Evolutionary conservation across 2,888 invertebrate genomes (phyloP).

Genomic region (Meliscaeva auricollis): DNA sequence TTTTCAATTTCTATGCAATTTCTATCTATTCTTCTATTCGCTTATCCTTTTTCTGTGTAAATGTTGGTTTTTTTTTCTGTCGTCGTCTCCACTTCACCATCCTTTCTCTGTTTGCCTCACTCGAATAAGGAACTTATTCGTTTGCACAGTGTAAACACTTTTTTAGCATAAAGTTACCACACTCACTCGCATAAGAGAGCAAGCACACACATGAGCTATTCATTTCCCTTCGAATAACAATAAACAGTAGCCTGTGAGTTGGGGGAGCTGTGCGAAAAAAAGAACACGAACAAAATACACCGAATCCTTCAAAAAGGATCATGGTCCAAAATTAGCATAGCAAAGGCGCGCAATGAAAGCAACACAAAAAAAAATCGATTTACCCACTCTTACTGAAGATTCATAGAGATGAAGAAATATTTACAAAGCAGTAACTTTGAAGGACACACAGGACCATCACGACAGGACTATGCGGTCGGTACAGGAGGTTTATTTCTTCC

Average conservation of each 20-base stretch:
- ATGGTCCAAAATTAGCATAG: slow-evolving; percentile 74
- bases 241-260: slow-evolving; percentile 41
- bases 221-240: slow-evolving; percentile 61
- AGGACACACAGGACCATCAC: slow-evolving; percentile 27
- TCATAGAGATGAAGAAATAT: slow-evolving; percentile 48
- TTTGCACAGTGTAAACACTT: slow-evolving; percentile 73
- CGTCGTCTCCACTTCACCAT: background rate
- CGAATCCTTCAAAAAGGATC: slow-evolving; percentile 55
- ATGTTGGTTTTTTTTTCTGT: slow-evolving; percentile 13
- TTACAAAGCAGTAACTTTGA: slow-evolving; percentile 41
- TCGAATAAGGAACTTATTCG: slow-evolving; percentile 62
- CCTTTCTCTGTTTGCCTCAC: slow-evolving; percentile 43
- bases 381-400: slow-evolving; percentile 35
- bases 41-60: slow-evolving; percentile 34
- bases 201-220: slow-evolving; percentile 60
- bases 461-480: slow-evolving; percentile 9
- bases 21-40: slow-evolving; percentile 26
- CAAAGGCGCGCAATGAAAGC: slow-evolving; percentile 44
- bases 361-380: slow-evolving; percentile 71
- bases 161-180: slow-evolving; percentile 67
- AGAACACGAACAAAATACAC: slow-evolving; percentile 15
- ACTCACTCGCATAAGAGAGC: slow-evolving; percentile 46
- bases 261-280: background rate
- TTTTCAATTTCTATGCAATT: slow-evolving; percentile 52
- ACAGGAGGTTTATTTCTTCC: background rate